These are phyloP conservation scores for Yponomeuta plumbellus DNA, from an alignment of 2,888 invertebrate genomes.

Conservation along the genomic window DNA sequence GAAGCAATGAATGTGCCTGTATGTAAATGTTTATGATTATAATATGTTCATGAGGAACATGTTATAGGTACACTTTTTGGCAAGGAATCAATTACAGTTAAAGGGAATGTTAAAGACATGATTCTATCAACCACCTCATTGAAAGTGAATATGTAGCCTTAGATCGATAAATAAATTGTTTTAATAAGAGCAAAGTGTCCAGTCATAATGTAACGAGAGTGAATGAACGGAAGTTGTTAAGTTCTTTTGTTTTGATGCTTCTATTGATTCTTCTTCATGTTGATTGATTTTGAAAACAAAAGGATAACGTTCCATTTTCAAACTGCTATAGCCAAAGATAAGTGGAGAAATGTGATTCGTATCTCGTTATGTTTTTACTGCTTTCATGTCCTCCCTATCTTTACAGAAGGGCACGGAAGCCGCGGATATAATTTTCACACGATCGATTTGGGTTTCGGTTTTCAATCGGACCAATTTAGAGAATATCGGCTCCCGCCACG, in stretches of 20 bases:
- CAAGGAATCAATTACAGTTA: background rate
- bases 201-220: slow-evolving; percentile 37
- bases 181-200: slow-evolving; percentile 37
- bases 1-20: no score
- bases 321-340: slow-evolving; percentile 6
- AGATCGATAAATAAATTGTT: slow-evolving; percentile 31
- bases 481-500: slow-evolving; percentile 66
- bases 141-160: slow-evolving; percentile 33
- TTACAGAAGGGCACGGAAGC: slow-evolving; percentile 10
- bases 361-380: slow-evolving; percentile 9
- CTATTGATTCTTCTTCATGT: slow-evolving; percentile 10
- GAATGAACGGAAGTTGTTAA: slow-evolving; percentile 26
- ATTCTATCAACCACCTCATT: slow-evolving; percentile 23
- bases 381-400: slow-evolving; percentile 9
- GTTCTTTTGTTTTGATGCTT: slow-evolving; percentile 28
- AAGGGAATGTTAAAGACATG: slow-evolving; percentile 30
- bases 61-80: no score
- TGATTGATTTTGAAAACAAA: slow-evolving; percentile 4
- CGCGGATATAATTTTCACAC: slow-evolving; percentile 60
- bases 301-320: background rate
- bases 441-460: slow-evolving; percentile 53
- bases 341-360: slow-evolving; percentile 2
- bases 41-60: no score
- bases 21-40: no score
- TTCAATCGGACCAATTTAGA: slow-evolving; percentile 65